phyloP scores from a whole-genome alignment of 1,140 invertebrate genomes.

The Cardiocondyla obscurior region DNA sequence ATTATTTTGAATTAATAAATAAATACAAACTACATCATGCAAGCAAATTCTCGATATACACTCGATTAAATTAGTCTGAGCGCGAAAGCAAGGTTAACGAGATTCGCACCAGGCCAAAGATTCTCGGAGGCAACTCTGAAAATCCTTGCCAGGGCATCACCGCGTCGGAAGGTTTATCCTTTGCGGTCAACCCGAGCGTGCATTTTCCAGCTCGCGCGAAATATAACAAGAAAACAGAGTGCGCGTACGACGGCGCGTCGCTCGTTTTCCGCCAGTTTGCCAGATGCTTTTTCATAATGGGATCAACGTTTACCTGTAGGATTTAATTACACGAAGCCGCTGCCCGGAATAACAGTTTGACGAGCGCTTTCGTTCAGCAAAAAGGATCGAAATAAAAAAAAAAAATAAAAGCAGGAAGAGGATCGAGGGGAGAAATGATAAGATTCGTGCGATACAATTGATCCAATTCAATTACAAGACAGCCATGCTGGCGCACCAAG shows the following conservation, averaged over 20 bases:
- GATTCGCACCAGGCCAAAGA: slow-evolving; percentile 17
- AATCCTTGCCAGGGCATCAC: slow-evolving; percentile 43
- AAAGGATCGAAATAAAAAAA: neutral
- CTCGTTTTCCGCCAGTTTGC: slow-evolving; percentile 24
- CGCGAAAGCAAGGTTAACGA: slow-evolving; percentile 46
- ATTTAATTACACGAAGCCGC: slow-evolving; percentile 36
- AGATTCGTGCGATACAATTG: slow-evolving; percentile 60
- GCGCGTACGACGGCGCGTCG: neutral
- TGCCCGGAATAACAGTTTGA: slow-evolving; percentile 30
- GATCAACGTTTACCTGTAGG: slow-evolving; percentile 16
- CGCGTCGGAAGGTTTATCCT: slow-evolving; percentile 27
- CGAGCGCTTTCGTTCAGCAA: neutral
- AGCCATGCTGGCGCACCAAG: slow-evolving; percentile 37
- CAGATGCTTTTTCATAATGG: slow-evolving; percentile 33
- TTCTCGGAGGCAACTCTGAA: slow-evolving; percentile 13
- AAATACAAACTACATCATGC: neutral
- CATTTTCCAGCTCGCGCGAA: slow-evolving; percentile 35
- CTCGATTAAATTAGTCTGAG: slow-evolving; percentile 11
- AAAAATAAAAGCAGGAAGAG: neutral
- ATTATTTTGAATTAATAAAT: neutral
- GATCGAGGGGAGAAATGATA: neutral
- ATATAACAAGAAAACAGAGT: slow-evolving; percentile 37
- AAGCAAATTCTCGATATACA: neutral
- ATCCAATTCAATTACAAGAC: slow-evolving; percentile 63
- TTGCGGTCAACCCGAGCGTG: slow-evolving; percentile 41